Percentiles rank a stretch among this genome's conserved stretches.
These are phyloP conservation scores for Tribolium castaneum DNA, from an alignment of 1,140 invertebrate genomes.

Conservation along the genomic window DNA sequence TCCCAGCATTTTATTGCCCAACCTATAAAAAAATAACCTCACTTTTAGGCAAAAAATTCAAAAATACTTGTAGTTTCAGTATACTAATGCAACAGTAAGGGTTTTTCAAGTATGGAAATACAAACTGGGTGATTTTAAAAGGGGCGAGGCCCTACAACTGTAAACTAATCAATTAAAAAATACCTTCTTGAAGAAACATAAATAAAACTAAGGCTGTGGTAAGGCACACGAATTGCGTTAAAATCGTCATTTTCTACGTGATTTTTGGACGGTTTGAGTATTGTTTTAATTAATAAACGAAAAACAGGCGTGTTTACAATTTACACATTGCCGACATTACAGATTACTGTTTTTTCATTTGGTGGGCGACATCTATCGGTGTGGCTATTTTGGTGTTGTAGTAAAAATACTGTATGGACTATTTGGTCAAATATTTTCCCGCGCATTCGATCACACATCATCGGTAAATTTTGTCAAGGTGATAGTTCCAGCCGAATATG, in stretches of 20 bases:
- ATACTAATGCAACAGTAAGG: not conserved
- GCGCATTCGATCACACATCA: not conserved
- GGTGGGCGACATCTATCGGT: too few relatives aligned
- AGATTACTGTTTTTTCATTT: too few relatives aligned
- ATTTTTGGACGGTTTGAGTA: not conserved
- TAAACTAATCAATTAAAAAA: constrained; percentile 28
- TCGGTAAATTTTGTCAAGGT: not conserved
- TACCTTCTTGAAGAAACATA: constrained; percentile 13
- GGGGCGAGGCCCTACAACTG: constrained; percentile 5
- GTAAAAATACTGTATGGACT: not conserved
- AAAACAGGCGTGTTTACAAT: not conserved
- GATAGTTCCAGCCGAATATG: not conserved
- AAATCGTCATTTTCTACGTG: not conserved
- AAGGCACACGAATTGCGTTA: not conserved
- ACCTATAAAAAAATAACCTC: constrained; percentile 63
- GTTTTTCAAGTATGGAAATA: not conserved
- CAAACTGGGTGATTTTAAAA: not conserved
- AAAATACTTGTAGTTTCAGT: not conserved
- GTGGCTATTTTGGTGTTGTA: too few relatives aligned
- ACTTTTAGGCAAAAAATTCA: not conserved
- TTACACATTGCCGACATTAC: too few relatives aligned
- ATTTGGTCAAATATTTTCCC: not conserved
- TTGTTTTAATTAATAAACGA: not conserved
- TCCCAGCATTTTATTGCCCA: constrained; percentile 90
- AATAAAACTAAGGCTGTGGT: constrained; percentile 5